Evolutionary conservation across 2,113 vertebrate species (phyloP).

Genomic region (Bufo gargarizans): DNA sequence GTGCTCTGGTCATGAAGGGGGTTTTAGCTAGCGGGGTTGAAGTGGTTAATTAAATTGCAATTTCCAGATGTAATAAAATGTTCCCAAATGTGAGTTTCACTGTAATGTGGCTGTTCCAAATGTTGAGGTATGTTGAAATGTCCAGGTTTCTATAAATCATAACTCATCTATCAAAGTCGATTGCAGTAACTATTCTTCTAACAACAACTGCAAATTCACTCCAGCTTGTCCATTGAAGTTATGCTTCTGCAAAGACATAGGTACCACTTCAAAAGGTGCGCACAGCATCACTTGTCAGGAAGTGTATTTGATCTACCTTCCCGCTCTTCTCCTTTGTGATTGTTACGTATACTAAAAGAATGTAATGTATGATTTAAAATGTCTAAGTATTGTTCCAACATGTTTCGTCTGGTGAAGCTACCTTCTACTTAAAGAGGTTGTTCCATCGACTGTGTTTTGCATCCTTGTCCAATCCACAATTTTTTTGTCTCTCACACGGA

Average conservation of each 20-base stretch:
- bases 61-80: too few species aligned
- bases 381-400: background rate
- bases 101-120: too few species aligned
- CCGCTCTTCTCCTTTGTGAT: slow-evolving; percentile 14
- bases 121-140: too few species aligned
- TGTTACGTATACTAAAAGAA: slow-evolving; percentile 8
- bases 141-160: too few species aligned
- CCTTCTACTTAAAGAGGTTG: background rate
- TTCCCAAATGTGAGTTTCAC: too few species aligned
- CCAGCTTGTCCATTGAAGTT: slow-evolving; percentile 20
- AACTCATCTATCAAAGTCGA: slow-evolving; percentile 6
- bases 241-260: slow-evolving; percentile 25
- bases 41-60: too few species aligned
- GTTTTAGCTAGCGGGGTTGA: too few species aligned
- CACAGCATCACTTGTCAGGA: slow-evolving; percentile 29
- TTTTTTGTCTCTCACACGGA: too few species aligned
- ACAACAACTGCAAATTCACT: slow-evolving; percentile 41
- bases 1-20: too few species aligned
- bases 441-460: background rate
- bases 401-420: background rate
- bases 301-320: slow-evolving; percentile 22
- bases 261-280: slow-evolving; percentile 41
- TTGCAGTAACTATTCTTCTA: background rate
- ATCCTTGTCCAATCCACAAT: too few species aligned
- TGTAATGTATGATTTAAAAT: slow-evolving; percentile 22